These are phyloP conservation scores for Coleophora deauratella DNA, from an alignment of 2,888 invertebrate species.

Conservation along the genomic window DNA sequence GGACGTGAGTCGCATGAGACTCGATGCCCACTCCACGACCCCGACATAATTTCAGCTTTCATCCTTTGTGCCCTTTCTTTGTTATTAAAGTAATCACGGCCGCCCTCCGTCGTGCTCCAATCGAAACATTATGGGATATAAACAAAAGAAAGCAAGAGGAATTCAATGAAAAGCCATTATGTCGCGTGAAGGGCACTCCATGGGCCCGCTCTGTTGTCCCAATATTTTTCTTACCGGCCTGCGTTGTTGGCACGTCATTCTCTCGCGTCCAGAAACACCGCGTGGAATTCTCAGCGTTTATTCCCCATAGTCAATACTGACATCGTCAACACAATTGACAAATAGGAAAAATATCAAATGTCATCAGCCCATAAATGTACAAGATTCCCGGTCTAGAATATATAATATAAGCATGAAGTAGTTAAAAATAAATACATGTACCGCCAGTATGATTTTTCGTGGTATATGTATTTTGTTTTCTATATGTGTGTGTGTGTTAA, in stretches of 20 bases:
- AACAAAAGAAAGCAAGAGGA: constrained; percentile 71
- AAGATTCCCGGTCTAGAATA: too few relatives aligned
- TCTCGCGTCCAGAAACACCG: constrained; percentile 59
- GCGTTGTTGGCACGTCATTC: constrained; percentile 65
- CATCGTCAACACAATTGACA: too few relatives aligned
- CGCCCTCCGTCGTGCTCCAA: constrained; percentile 66
- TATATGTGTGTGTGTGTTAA: too few relatives aligned
- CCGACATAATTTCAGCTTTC: constrained; percentile 63
- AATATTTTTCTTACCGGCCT: constrained; percentile 70
- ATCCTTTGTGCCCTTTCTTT: constrained; percentile 66
- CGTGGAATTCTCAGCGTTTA: constrained; percentile 51
- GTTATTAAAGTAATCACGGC: constrained; percentile 72
- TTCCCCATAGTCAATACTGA: too few relatives aligned
- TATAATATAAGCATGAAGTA: too few relatives aligned
- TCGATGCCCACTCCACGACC: constrained; percentile 37
- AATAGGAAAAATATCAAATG: too few relatives aligned
- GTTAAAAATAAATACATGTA: too few relatives aligned
- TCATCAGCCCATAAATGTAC: too few relatives aligned
- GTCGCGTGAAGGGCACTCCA: constrained; percentile 63
- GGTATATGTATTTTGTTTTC: too few relatives aligned
- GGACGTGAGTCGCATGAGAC: constrained; percentile 69
- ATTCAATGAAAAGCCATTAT: constrained; percentile 73
- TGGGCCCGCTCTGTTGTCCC: constrained; percentile 54
- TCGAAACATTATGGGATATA: constrained; percentile 73
- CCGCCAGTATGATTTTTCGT: too few relatives aligned